phyloP scores from a whole-genome alignment of 1,140 invertebrate genomes.

The Papilio dardanus region DNA sequence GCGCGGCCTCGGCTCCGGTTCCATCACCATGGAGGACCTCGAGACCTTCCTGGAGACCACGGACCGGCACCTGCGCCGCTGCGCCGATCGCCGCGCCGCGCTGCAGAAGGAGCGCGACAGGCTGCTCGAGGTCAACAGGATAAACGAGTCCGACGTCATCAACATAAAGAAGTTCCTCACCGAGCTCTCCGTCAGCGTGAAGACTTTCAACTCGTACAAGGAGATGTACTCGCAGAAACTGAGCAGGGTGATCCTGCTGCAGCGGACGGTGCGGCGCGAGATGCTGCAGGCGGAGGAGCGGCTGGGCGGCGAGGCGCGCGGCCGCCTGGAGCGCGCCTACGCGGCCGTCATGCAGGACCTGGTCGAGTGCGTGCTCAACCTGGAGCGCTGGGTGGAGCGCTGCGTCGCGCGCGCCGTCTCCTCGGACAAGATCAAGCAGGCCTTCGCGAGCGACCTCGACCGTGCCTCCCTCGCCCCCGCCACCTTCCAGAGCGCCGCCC shows the following conservation, averaged over 20 bases:
- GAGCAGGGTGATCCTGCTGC: constrained; percentile 62
- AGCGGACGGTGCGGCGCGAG: constrained; percentile 69
- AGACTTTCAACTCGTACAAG: constrained; percentile 69
- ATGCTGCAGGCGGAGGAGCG: constrained; percentile 64
- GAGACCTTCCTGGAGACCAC: constrained; percentile 77
- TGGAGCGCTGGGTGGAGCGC: constrained; percentile 70
- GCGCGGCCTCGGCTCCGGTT: constrained; percentile 60
- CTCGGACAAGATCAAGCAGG: constrained; percentile 70
- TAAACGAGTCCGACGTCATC: constrained; percentile 73
- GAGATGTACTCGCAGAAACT: constrained; percentile 72
- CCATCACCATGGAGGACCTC: constrained; percentile 73
- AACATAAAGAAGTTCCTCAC: constrained; percentile 73
- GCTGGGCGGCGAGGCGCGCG: constrained; percentile 59
- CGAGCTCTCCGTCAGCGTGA: constrained; percentile 65
- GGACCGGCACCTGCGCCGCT: constrained; percentile 65
- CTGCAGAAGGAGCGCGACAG: constrained; percentile 74
- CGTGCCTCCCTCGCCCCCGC: constrained; percentile 54
- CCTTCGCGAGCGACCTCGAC: constrained; percentile 61
- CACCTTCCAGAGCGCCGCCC: constrained; percentile 61
- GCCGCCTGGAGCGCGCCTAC: constrained; percentile 65
- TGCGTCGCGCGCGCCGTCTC: constrained; percentile 60
- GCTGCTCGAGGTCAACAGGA: constrained; percentile 65
- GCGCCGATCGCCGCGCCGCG: constrained; percentile 65
- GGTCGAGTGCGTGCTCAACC: constrained; percentile 64
- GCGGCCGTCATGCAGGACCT: constrained; percentile 71